Evolutionary conservation across 2,113 vertebrate species (phyloP).

Genomic region (Zosterops hypoxanthus): DNA sequence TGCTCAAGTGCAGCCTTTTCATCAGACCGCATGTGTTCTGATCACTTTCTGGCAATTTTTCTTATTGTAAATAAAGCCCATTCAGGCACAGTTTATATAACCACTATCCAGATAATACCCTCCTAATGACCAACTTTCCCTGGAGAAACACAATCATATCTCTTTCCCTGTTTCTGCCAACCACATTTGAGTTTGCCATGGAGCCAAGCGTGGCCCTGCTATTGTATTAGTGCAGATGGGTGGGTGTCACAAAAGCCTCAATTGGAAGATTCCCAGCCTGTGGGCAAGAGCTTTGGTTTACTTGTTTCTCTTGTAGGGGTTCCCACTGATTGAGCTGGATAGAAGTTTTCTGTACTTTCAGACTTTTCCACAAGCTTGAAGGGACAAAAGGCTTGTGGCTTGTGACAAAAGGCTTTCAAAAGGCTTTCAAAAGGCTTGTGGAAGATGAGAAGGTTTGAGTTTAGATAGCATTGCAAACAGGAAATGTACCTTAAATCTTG

Average conservation of each 20-base stretch:
- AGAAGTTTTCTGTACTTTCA: neutral
- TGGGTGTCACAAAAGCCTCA: conserved; percentile 14
- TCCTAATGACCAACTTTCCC: conserved; percentile 58
- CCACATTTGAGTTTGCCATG: conserved; percentile 3
- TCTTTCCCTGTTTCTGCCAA: conserved; percentile 3
- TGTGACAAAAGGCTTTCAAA: too few relatives aligned
- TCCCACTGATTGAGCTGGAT: neutral
- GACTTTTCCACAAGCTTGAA: neutral
- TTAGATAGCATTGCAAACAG: neutral
- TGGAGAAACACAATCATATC: conserved; percentile 32
- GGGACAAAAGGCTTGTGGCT: neutral
- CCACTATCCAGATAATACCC: conserved; percentile 44
- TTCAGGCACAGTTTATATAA: conserved; percentile 59
- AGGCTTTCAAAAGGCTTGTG: neutral
- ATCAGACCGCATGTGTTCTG: conserved; percentile 34
- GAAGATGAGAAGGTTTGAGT: neutral
- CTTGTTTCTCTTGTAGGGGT: neutral
- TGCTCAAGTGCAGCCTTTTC: conserved; percentile 59
- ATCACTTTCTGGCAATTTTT: conserved; percentile 65
- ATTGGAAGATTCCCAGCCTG: conserved; percentile 30
- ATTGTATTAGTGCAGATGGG: conserved; percentile 45
- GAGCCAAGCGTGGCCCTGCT: conserved; percentile 1
- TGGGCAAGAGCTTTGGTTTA: neutral
- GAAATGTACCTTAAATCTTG: neutral
- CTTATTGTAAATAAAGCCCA: conserved; percentile 55